Conservation (phyloP, 2,888 invertebrate species). For the Epinotia bilunana region DNA sequence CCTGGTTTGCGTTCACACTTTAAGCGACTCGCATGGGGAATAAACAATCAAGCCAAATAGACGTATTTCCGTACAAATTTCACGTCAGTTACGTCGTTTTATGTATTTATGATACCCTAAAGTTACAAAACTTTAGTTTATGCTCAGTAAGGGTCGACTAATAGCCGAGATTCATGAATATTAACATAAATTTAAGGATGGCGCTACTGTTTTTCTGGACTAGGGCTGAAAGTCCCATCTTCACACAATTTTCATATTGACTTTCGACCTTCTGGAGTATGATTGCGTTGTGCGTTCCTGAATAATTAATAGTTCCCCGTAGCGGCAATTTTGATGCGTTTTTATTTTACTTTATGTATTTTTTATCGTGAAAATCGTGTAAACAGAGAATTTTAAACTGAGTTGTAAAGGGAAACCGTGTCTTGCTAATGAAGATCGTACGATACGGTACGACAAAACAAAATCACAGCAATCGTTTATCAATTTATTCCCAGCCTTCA, state of each 20-base stretch:
- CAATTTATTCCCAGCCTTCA: not conserved
- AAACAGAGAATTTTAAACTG: too few relatives aligned
- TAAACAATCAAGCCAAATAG: not conserved
- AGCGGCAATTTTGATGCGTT: constrained; percentile 31
- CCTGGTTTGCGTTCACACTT: not conserved
- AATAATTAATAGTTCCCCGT: constrained; percentile 57
- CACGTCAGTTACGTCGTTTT: not conserved
- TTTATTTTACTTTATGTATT: not conserved
- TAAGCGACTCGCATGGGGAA: constrained; percentile 2
- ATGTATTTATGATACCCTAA: constrained; percentile 49
- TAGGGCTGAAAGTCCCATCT: not conserved
- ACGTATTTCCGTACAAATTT: not conserved
- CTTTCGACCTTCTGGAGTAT: not conserved
- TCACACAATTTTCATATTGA: not conserved
- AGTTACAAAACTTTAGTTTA: constrained; percentile 63
- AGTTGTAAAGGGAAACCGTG: too few relatives aligned
- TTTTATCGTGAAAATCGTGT: not conserved
- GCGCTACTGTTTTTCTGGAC: constrained; percentile 40
- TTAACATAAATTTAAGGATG: constrained; percentile 73
- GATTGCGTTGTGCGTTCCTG: constrained; percentile 60
- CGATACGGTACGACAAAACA: too few relatives aligned
- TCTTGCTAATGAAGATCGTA: too few relatives aligned
- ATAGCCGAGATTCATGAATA: constrained; percentile 74
- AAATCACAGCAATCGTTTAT: too few relatives aligned
- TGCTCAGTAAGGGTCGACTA: constrained; percentile 64